Conservation (phyloP, 2,797 vertebrate species). For the Liasis olivaceus region DNA sequence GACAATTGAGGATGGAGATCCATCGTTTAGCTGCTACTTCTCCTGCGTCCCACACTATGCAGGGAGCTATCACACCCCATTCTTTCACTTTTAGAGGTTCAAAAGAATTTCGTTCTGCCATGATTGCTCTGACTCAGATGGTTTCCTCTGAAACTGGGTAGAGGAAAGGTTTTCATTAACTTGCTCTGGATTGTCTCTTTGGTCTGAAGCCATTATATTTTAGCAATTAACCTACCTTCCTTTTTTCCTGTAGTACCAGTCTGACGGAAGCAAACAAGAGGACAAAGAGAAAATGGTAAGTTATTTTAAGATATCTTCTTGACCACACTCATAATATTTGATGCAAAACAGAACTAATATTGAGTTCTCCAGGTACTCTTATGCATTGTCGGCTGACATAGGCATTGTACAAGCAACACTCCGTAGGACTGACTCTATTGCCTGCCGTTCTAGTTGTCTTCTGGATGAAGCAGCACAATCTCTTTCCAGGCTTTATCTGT, state of each 20-base stretch:
- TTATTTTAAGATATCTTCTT: slow-evolving; percentile 2
- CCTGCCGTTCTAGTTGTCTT: not conserved
- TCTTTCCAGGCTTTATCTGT: not conserved
- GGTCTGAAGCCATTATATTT: slow-evolving; percentile 34
- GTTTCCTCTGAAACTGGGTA: not conserved
- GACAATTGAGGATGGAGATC: not conserved
- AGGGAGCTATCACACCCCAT: not conserved
- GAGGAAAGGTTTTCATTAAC: too few relatives aligned
- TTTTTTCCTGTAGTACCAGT: slow-evolving; percentile 82
- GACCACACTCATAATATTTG: not conserved
- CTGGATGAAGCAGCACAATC: not conserved
- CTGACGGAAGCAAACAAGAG: slow-evolving; percentile 83
- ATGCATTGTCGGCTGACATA: not conserved
- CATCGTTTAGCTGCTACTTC: not conserved
- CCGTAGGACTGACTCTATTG: not conserved
- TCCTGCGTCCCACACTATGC: not conserved
- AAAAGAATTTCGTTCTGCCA: not conserved
- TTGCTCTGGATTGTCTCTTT: not conserved
- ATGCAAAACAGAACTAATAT: not conserved
- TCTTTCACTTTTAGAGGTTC: not conserved
- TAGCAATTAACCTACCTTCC: slow-evolving; percentile 24
- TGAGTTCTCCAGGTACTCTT: not conserved
- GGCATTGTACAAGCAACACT: not conserved
- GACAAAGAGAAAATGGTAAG: slow-evolving; percentile 92
- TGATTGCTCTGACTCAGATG: not conserved